Base-by-base conservation (phyloP, 2,113 vertebrate genomes). In the Turdus rufiventris region DNA sequence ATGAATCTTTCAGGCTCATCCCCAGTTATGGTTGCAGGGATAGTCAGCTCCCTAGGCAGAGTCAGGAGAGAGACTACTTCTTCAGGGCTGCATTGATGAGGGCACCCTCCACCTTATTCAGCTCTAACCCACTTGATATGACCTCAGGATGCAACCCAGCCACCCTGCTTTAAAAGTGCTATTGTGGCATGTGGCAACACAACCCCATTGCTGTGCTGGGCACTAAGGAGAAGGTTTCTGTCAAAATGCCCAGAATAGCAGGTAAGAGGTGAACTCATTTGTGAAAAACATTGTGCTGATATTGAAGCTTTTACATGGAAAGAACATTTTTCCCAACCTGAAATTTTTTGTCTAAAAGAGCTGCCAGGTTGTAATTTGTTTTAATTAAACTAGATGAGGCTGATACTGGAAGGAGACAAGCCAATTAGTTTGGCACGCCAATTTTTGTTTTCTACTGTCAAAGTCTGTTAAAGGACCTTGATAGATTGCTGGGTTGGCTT, bases 371-470 rank as follows among this genome's bases (percentile, higher is more conserved):
- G 89, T 79, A 93, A 96, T 96, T 89, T 87, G 92, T 85, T 95
- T 68, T 95, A 96, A 97, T 97, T 93, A 94, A 92, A 80, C 70
- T 73, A 89, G 85, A 95, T 80, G 62, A 95, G 73, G 36, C 85
- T 56, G 66, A 80, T 87, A 85, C 68, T 79, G 88, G 70, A 90
- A 95, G 51, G 88, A 89, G 79, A 61, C 62, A 94, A 76, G 73
- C 43, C 94, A 95, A 92, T 95, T 97, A 97, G 84, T 92, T 91
- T 86, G 70, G 66, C 54, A 96, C 0, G 31, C 96, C 96, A 95
- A 26, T 94, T 97, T 96, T 92, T 94, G 91, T 95, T 96, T 96
- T 89, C 76, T n/a, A 28, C 79, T 95, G 94, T 95, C 96, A 91
- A 93, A 94, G 67, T 84, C 70, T 85, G 66, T 96, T 96, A 94